Evolutionary conservation across 2,113 vertebrate genomes (phyloP).

Genomic region (Trichechus manatus): DNA sequence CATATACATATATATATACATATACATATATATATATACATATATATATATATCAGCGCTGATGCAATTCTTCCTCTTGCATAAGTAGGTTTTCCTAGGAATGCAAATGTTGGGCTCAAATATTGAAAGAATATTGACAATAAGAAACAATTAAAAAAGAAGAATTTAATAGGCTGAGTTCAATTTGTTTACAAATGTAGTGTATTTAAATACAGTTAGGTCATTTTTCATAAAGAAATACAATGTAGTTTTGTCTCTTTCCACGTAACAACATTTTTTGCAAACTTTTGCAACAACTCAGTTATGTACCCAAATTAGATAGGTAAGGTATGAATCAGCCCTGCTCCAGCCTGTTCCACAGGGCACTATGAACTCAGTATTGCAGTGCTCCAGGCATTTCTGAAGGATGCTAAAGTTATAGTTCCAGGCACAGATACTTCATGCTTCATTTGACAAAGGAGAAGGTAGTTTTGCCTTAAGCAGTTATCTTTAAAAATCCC

Average conservation of each 20-base stretch:
- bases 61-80: neutral
- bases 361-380: neutral
- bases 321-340: neutral
- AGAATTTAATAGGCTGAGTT: neutral
- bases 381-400: neutral
- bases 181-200: neutral
- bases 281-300: neutral
- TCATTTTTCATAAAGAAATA: neutral
- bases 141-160: neutral
- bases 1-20: too few species aligned
- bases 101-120: neutral
- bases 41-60: neutral
- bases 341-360: neutral
- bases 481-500: neutral
- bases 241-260: neutral
- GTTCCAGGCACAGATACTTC: neutral
- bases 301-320: neutral
- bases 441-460: conserved; percentile 18
- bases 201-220: neutral
- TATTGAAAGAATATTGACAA: neutral
- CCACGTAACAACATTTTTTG: conserved; percentile 23
- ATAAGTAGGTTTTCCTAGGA: neutral
- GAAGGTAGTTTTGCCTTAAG: neutral
- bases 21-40: neutral
- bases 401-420: neutral